Evolutionary conservation across 2,888 invertebrate genomes (phyloP), one percentile per base, ranked within the genome.

Genomic region (Meandrusa payeni): DNA sequence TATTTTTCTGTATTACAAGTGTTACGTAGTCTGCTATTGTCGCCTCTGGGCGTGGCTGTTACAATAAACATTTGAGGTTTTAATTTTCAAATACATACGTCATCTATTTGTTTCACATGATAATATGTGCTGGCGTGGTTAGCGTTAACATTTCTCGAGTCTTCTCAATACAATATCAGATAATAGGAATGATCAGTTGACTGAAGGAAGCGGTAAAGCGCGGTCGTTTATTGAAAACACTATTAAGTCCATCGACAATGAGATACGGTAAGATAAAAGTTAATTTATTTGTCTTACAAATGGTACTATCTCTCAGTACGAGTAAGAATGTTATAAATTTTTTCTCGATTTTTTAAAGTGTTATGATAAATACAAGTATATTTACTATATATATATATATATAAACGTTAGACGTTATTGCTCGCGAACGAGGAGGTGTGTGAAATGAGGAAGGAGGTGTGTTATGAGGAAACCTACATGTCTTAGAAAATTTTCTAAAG

Each of bases 201-300:
- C 7, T 4, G 11, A 4, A 5, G 3, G 27, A 10, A 23, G 27
- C 15, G 6, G 31, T 11, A 27, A 5, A 11, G 5, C n/a, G 32
- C 7, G 32, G 27, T 33, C 27, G 32, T 33, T 27, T 7, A 4
- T 11, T 15, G 11, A 36, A 6, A 15, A 24, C 5, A 10, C 29
- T 17, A 26, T 32, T 10, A 9, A 15, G 1, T 20, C 5, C 2
- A 10, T 37, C 11, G n/a, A 37, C 3, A 34, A 44, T 44, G 39
- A 22, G 23, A 28, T 9, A 28, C 28, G 28, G 44, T 44, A 23
- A 34, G 44, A n/a, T n/a, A n/a, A n/a, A n/a, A n/a, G n/a, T n/a
- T n/a, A n/a, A n/a, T n/a, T n/a, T n/a, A n/a, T n/a, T n/a, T n/a
- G n/a, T n/a, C n/a, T n/a, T n/a, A n/a, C n/a, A n/a, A n/a, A n/a